These are phyloP conservation scores for Babylonia areolata DNA, from an alignment of 1,140 invertebrate genomes.

Conservation along the genomic window DNA sequence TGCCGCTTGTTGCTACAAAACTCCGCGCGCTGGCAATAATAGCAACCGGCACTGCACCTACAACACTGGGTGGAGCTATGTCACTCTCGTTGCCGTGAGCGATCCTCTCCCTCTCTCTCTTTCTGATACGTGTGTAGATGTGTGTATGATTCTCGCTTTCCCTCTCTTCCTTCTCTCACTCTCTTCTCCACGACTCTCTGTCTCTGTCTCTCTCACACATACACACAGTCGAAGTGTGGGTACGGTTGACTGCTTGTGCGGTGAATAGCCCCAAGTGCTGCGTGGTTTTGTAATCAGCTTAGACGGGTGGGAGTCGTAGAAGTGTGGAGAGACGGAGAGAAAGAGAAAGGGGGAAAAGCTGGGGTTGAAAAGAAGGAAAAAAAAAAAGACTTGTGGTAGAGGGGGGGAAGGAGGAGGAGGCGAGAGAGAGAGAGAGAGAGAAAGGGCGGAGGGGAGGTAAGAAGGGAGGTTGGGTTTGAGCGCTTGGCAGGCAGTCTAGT, in stretches of 20 bases:
- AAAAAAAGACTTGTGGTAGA: neutral
- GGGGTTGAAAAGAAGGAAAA: neutral
- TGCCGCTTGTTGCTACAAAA: neutral
- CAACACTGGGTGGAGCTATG: neutral
- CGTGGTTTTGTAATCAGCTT: constrained; percentile 11
- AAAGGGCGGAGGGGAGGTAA: neutral
- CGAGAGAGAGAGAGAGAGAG: neutral
- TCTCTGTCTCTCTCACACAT: too few relatives aligned
- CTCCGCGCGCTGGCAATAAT: neutral
- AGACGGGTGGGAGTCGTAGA: too few relatives aligned
- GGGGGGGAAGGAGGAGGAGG: neutral
- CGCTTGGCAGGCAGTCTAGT: neutral
- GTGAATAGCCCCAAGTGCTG: neutral
- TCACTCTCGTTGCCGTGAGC: neutral
- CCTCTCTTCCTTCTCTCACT: neutral
- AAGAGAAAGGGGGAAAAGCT: neutral
- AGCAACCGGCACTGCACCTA: neutral
- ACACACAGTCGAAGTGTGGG: neutral
- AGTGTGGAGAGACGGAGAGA: neutral
- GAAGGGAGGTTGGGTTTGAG: neutral
- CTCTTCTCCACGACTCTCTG: neutral
- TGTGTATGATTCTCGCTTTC: too few relatives aligned
- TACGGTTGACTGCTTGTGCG: neutral
- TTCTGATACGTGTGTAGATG: neutral
- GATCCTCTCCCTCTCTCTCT: neutral